Percentiles rank a stretch among this genome's conserved stretches.
phyloP scores from a whole-genome alignment of 2,888 invertebrate species.

The Gymnosoma rotundatum region DNA sequence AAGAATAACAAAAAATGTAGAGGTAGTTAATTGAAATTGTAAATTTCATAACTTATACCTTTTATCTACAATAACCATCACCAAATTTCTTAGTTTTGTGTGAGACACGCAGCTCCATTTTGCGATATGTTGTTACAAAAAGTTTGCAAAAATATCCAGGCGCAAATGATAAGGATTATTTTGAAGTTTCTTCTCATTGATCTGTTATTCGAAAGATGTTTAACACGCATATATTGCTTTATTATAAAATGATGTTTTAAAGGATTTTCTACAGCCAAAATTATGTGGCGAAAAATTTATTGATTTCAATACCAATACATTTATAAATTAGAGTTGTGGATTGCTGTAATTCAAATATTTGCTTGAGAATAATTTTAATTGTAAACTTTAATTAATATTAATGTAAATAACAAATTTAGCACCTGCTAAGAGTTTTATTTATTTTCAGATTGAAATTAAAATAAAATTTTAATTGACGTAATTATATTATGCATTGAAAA shows the following conservation, averaged over 20 bases:
- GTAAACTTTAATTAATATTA: background rate
- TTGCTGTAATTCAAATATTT: too few relatives aligned
- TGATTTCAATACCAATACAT: constrained; percentile 28
- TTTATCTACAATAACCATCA: constrained; percentile 64
- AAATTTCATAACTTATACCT: constrained; percentile 64
- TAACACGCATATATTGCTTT: constrained; percentile 47
- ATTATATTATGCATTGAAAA: too few relatives aligned
- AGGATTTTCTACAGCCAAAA: constrained; percentile 26
- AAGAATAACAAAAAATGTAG: constrained; percentile 9
- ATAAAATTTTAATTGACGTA: too few relatives aligned
- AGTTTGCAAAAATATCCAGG: background rate
- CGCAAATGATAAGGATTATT: background rate
- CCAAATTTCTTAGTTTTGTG: constrained; percentile 41
- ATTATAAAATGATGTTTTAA: constrained; percentile 37
- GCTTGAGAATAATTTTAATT: background rate
- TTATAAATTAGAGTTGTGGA: background rate
- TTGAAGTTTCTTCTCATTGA: background rate
- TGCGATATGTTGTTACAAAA: too few relatives aligned
- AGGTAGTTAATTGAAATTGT: constrained; percentile 59
- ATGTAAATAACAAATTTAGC: background rate
- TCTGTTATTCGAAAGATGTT: constrained; percentile 14
- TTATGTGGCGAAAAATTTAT: constrained; percentile 64
- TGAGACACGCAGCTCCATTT: constrained; percentile 52
- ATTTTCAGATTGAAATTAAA: too few relatives aligned
- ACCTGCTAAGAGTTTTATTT: too few relatives aligned